Conservation (phyloP, 2,113 vertebrate genomes). For the Ploceus nigricollis region DNA sequence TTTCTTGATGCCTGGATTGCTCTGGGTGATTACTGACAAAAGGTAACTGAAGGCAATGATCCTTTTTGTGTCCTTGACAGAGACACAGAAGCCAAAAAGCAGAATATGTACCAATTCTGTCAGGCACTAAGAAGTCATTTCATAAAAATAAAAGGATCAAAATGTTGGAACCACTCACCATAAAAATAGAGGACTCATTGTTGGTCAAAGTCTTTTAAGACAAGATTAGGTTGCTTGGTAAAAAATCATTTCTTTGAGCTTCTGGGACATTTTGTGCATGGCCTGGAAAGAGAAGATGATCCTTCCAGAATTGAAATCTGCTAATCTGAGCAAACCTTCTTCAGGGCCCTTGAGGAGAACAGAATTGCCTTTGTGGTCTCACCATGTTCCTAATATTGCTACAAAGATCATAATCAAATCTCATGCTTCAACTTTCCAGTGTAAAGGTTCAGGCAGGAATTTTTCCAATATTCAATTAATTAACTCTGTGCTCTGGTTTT, state of each 20-base stretch:
- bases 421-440: not conserved
- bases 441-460: not conserved
- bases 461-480: not conserved
- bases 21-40: not conserved
- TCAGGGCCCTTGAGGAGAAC: not conserved
- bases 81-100: not conserved
- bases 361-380: conserved; percentile 39
- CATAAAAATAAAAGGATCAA: not conserved
- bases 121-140: not conserved
- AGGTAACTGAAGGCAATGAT: not conserved
- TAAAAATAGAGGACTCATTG: conserved; percentile 6
- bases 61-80: not conserved
- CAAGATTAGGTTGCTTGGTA: not conserved
- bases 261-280: not conserved
- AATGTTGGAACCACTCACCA: not conserved
- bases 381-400: not conserved
- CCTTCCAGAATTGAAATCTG: not conserved
- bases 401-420: conserved; percentile 23
- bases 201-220: not conserved
- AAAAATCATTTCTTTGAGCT: conserved; percentile 19
- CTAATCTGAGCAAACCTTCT: conserved; percentile 23
- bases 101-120: not conserved
- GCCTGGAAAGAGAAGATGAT: conserved; percentile 24
- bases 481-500: not conserved
- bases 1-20: not conserved